Conservation (phyloP, 1,140 invertebrate species). For the Pygmarrhopalites habei region DNA sequence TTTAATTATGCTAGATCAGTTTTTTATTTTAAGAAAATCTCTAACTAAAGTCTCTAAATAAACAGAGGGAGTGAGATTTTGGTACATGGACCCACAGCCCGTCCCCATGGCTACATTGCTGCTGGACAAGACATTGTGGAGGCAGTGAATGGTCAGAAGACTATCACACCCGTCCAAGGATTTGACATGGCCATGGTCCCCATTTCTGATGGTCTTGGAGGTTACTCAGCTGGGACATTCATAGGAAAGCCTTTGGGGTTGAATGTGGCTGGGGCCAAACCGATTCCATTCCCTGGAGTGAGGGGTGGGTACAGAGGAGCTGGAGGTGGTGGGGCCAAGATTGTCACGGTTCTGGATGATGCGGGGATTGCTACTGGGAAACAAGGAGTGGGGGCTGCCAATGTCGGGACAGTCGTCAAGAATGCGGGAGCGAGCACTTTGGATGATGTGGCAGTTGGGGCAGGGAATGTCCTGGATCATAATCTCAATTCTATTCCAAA, state of each 20-base stretch:
- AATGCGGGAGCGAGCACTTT: not conserved
- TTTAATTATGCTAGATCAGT: too few species aligned
- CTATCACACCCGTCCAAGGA: conserved; percentile 20
- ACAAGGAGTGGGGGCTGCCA: not conserved
- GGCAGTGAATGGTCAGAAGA: conserved; percentile 19
- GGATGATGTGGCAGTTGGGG: not conserved
- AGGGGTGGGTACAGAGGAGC: not conserved
- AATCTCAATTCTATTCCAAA: too few species aligned
- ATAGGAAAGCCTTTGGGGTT: conserved; percentile 27
- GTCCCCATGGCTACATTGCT: conserved; percentile 31
- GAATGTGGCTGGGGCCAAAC: not conserved
- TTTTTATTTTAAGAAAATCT: too few species aligned
- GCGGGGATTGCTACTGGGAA: not conserved
- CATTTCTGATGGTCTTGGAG: conserved; percentile 27
- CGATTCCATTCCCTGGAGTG: not conserved
- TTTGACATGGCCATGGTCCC: conserved; percentile 37
- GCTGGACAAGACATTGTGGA: conserved; percentile 21
- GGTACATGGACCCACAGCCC: conserved; percentile 21
- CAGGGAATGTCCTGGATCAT: not conserved
- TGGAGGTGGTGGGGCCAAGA: too few species aligned
- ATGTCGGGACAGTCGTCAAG: not conserved
- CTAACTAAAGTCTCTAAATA: too few species aligned
- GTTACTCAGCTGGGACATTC: conserved; percentile 20
- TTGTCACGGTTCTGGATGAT: not conserved
- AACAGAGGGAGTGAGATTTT: conserved; percentile 35